Evolutionary conservation across 1,140 invertebrate genomes (phyloP), one percentile per base, ranked within the genome.

Genomic region (Orchesella cincta): DNA sequence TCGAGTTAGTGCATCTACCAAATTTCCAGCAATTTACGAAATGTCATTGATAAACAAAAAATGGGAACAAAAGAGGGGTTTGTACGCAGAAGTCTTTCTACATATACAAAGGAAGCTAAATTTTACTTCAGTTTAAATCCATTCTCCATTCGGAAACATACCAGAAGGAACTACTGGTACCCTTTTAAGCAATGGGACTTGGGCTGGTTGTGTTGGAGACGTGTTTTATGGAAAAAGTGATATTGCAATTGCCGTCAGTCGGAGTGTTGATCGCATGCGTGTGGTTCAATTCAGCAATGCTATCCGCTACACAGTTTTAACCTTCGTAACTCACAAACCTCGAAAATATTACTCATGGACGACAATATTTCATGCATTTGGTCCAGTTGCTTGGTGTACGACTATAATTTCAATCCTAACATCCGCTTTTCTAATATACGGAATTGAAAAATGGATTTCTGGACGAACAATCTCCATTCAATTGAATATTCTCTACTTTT

Each of bases 141-240:
- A 29, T n/a, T 67, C 8, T n/a, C 26, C 28, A 29, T 67, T 67
- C n/a, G 62, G 62, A 31, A 14, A 8, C 23, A 67, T 67, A 67
- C 8, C 8, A 31, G 62, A 67, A 33, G 62, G 62, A 31, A 67
- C 29, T 8, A 67, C 62, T 29, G 62, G 62, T 12, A 67, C 62
- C 26, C 62, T 67, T 2, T 33, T 67, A 29, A 23, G 12, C 29
- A 67, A 67, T 33, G 62, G 62, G 14, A 67, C 62, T 2, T 67
- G 62, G 62, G 31, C 31, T 31, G 62, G 62, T 8, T 67, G 62
- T 33, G 62, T 67, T 8, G 62, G 28, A 23, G 62, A 67, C 33
- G 5, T 67, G 8, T 14, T 31, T 5, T 8, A 29, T 14, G 23
- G 23, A 31, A 12, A 29, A 5, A 29, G 3, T 18, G 62, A 67